Base-by-base conservation (phyloP, 2,797 vertebrate genomes). In the Rhinatrema bivittatum region DNA sequence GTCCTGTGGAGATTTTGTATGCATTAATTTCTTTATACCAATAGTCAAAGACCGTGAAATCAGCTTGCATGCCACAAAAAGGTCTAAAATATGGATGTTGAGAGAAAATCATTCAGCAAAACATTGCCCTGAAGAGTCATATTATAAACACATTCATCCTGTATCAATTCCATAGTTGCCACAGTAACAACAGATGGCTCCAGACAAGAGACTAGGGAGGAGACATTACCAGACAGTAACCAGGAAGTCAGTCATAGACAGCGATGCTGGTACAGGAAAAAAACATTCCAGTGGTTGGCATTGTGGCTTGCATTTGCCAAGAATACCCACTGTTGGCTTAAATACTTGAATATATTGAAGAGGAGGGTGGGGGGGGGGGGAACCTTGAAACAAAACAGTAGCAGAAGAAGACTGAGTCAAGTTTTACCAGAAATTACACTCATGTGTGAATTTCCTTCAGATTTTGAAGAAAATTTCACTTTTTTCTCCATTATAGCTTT, bases 251-350 rank as follows among this genome's bases (percentile, higher is more conserved):
- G 60, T 68, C 64, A 60, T 64, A 68, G 47, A 46, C 59, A 56
- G 68, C 58, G 62, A 60, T 43, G 32, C 25, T 39, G 50, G 58
- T 63, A 66, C 41, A 45, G 55, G 45, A 72, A 70, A 74, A n/a
- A n/a, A 56, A 42, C 74, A 79, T 81, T 78, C 78, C 78, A 78
- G 74, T 29, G 71, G 73, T 63, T 82, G 79, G 72, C 77, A 76
- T 76, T 69, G 71, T 68, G 63, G 44, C 24, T 23, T 15, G 47
- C 50, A 60, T 60, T 68, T 65, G 70, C 74, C 70, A 63, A 72
- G 52, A 49, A 36, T 52, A 69, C 65, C 60, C 53, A 29, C 48
- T 68, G 48, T 62, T 70, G 70, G 68, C 73, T 67, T 39, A 60
- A 50, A 10, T 46, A 53, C 39, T 28, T 72, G 68, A 65, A 74